Base-by-base conservation (phyloP, 2,797 vertebrate genomes). In the Babyrousa celebensis region DNA sequence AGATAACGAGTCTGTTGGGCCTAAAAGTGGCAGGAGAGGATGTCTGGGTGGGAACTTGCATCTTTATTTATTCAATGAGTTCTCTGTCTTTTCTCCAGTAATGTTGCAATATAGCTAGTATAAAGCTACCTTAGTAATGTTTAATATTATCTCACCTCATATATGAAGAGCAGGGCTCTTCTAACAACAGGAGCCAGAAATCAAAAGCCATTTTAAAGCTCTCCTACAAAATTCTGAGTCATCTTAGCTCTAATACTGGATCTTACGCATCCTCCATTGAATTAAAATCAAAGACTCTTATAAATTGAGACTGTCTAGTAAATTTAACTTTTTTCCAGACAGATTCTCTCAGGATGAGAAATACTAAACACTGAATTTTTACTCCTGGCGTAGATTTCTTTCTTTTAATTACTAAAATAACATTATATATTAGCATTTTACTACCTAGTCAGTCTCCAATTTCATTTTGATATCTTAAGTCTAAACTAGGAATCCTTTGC, bases 21-120 rank as follows among this genome's bases (percentile, higher is more conserved):
- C 79, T 87, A 48, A 83, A 71, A 18, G 21, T 63, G 43, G 36
- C 23, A 21, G 71, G 0, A 94, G 78, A 85, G 60, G 65, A 32
- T 18, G 21, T 75, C 79, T 95, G 71, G 62, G 43, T 72, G 54
- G 77, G 68, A 89, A 77, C 16, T 36, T 84, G 4, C 3, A 70
- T 83, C 36, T 93, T 86, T 86, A 36, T 63, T 89, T 95, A 36
- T 87, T 89, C 91, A 86, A 93, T 84, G 36, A 92, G n/a, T 52
- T 74, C 56, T 94, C 89, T 43, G 27, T 78, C 16, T 25, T 97
- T 70, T 56, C 70, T n/a, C 1, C 56, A 29, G 56, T 71, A 32
- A 63, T 43, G 21, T 40, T 29, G n/a, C 21, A 8, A 17, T 52
- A 6, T 72, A 68, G 32, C 56, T 68, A 58, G 14, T 52, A 27